Conservation (phyloP, 2,888 invertebrate species). For the Hymenopus coronatus region DNA sequence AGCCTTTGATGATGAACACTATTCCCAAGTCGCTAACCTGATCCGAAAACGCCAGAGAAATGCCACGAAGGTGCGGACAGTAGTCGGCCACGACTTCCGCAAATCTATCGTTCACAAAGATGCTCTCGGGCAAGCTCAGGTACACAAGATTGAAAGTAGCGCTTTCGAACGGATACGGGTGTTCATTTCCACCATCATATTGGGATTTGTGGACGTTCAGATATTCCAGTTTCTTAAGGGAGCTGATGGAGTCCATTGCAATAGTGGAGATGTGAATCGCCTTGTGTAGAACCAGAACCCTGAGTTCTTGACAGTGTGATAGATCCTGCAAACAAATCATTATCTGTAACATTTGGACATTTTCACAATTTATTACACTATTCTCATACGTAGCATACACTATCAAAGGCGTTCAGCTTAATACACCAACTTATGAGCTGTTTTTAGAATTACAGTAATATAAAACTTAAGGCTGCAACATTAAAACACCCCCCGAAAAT, state of each 20-base stretch:
- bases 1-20: neutral
- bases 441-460: no score
- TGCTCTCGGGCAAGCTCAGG: neutral
- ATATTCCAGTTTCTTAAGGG: neutral
- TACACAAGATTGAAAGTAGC: neutral
- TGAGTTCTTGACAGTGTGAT: neutral
- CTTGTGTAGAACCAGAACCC: neutral
- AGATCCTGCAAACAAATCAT: neutral
- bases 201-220: neutral
- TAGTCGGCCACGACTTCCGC: neutral
- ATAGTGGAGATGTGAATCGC: neutral
- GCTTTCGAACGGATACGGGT: neutral
- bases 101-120: neutral
- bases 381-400: no score
- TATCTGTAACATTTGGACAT: no score
- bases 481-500: no score
- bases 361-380: no score
- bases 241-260: neutral
- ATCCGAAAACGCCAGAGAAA: neutral
- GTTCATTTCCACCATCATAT: neutral
- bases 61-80: neutral
- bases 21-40: neutral
- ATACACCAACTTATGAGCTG: no score
- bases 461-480: no score
- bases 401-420: no score